Evolutionary conservation across 2,888 invertebrate genomes (phyloP).

Genomic region (Polylopha cassiicola): DNA sequence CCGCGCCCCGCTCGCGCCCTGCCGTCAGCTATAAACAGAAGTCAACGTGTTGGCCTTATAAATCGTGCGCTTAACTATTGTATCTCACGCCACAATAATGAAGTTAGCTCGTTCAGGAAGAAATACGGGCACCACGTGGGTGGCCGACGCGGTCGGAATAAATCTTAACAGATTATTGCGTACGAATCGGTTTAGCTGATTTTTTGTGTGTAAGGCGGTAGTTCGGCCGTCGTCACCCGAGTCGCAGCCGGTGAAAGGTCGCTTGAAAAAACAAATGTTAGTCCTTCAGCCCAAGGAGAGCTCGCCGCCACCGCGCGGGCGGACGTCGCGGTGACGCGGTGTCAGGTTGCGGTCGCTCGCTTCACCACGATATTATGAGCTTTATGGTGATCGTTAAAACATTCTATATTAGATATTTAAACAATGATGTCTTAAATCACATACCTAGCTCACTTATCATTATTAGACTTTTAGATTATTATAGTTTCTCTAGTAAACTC

Average conservation of each 20-base stretch:
- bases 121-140: constrained; percentile 74
- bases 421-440: too few relatives aligned
- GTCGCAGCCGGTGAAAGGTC: constrained; percentile 56
- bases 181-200: constrained; percentile 58
- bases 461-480: too few relatives aligned
- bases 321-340: constrained; percentile 34
- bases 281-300: too few relatives aligned
- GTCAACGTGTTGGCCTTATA: constrained; percentile 77
- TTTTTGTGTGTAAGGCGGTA: constrained; percentile 63
- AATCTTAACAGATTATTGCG: constrained; percentile 69
- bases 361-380: constrained; percentile 5
- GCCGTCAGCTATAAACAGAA: constrained; percentile 75
- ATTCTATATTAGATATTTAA: too few relatives aligned
- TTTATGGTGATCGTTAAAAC: constrained; percentile 2
- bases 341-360: constrained; percentile 33
- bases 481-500: too few relatives aligned
- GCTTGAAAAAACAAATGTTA: constrained; percentile 65
- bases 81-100: constrained; percentile 77
- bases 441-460: too few relatives aligned
- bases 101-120: constrained; percentile 76
- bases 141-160: constrained; percentile 62
- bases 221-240: constrained; percentile 51
- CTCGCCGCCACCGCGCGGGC: neutral
- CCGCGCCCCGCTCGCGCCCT: constrained; percentile 61
- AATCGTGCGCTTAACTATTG: constrained; percentile 77